Percentiles rank a stretch among this genome's conserved stretches.
phyloP scores from a whole-genome alignment of 2,888 invertebrate genomes.

The Agrilus mali region DNA sequence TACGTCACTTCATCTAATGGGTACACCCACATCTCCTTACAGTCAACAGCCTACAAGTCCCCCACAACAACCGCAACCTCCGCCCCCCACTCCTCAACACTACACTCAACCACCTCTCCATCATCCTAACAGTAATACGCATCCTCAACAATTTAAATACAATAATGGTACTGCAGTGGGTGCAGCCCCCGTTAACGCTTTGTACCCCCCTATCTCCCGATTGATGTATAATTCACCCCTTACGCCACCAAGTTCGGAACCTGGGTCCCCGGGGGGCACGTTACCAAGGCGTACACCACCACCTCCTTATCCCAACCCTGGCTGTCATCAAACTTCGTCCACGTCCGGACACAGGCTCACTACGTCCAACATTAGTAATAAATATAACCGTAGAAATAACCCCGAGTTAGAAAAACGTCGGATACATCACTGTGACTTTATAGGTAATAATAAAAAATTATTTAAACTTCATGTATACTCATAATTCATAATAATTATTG shows the following conservation, averaged over 20 bases:
- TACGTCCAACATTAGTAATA: constrained; percentile 34
- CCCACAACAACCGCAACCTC: constrained; percentile 17
- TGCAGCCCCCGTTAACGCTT: constrained; percentile 33
- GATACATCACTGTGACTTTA: constrained; percentile 93
- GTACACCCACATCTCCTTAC: constrained; percentile 40
- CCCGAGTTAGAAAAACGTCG: constrained; percentile 91
- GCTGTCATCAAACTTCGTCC: constrained; percentile 25
- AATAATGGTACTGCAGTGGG: constrained; percentile 24
- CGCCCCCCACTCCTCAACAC: constrained; percentile 34
- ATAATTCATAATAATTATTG: no score
- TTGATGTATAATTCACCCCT: constrained; percentile 72
- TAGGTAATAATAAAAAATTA: constrained; percentile 48
- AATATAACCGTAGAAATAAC: constrained; percentile 90
- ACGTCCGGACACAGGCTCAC: constrained; percentile 20
- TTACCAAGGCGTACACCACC: constrained; percentile 61
- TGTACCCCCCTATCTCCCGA: constrained; percentile 44
- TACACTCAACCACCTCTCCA: constrained; percentile 23
- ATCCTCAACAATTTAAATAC: constrained; percentile 19
- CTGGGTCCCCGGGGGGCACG: constrained; percentile 67
- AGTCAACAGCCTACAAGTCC: constrained; percentile 26
- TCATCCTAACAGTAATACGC: constrained; percentile 21
- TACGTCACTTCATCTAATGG: constrained; percentile 42
- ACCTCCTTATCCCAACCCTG: constrained; percentile 60
- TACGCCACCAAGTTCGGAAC: constrained; percentile 80
- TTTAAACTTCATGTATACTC: not conserved